Conservation (phyloP, 2,888 invertebrate species). For the Orgyia antiqua region DNA sequence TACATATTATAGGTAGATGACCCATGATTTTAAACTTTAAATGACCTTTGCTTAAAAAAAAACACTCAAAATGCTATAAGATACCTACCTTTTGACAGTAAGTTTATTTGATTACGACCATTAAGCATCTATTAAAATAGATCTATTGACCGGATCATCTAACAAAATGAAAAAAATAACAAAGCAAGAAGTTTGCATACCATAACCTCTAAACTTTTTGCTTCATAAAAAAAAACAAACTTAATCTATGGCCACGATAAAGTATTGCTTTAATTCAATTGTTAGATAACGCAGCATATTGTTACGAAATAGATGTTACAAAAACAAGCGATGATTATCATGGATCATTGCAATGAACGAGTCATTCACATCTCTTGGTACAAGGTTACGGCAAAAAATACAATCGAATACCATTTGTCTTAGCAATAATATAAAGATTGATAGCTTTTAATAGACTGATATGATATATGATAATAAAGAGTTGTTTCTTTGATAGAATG, state of each 20-base stretch:
- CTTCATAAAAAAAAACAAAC: slow-evolving; percentile 9
- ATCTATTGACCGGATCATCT: too few relatives aligned
- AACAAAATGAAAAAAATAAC: slow-evolving; percentile 14
- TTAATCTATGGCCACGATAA: background rate
- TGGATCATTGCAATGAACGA: slow-evolving; percentile 16
- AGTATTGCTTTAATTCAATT: slow-evolving; percentile 12
- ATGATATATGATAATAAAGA: slow-evolving; percentile 11
- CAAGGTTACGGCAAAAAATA: slow-evolving; percentile 34
- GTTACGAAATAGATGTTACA: slow-evolving; percentile 27
- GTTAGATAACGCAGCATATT: slow-evolving; percentile 34
- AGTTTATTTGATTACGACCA: too few relatives aligned
- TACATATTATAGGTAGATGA: too few relatives aligned
- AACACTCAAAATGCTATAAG: too few relatives aligned
- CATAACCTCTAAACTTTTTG: slow-evolving; percentile 17
- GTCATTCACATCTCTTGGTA: slow-evolving; percentile 30
- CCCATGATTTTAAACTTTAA: too few relatives aligned
- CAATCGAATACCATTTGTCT: slow-evolving; percentile 14
- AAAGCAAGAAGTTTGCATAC: slow-evolving; percentile 17
- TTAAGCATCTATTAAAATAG: too few relatives aligned
- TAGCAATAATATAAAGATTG: slow-evolving; percentile 9
- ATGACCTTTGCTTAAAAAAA: too few relatives aligned
- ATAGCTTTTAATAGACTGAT: slow-evolving; percentile 10
- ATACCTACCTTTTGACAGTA: too few relatives aligned
- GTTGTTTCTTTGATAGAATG: background rate
- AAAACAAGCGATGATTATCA: slow-evolving; percentile 30